Evolutionary conservation across 2,797 vertebrate species (phyloP).

Genomic region (Mastacembelus armatus): DNA sequence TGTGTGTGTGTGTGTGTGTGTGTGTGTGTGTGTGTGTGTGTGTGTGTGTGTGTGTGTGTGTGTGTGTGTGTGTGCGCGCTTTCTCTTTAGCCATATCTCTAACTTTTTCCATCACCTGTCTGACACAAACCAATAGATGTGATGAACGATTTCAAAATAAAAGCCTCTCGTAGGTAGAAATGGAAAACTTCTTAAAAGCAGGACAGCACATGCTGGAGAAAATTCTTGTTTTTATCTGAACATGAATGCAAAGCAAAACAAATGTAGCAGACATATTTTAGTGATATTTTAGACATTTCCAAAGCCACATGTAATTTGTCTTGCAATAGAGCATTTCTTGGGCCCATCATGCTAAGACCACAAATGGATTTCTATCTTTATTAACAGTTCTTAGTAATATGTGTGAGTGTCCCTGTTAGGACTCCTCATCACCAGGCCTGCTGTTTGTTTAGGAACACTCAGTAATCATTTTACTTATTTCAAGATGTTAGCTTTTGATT

Average conservation of each 20-base stretch:
- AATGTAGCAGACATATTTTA: conserved; percentile 49
- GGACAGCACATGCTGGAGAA: conserved; percentile 21
- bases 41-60: not conserved
- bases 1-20: not conserved
- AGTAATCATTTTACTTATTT: conserved; percentile 11
- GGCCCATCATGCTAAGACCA: conserved; percentile 54
- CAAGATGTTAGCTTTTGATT: conserved; percentile 40
- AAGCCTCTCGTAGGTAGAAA: conserved; percentile 8
- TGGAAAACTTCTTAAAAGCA: conserved; percentile 22
- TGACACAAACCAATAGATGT: conserved; percentile 17
- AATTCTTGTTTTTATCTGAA: conserved; percentile 52
- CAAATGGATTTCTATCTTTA: conserved; percentile 64
- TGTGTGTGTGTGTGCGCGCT: not conserved
- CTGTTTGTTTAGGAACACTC: conserved; percentile 46
- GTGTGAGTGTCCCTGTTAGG: conserved; percentile 12
- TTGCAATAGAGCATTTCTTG: conserved; percentile 57
- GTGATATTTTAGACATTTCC: conserved; percentile 54
- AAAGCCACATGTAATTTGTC: conserved; percentile 61
- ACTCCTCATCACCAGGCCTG: conserved; percentile 24
- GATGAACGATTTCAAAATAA: conserved; percentile 41
- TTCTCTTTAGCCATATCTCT: not conserved
- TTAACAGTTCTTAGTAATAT: conserved; percentile 33
- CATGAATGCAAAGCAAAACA: conserved; percentile 56
- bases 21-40: not conserved
- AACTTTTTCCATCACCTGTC: conserved; percentile 12